phyloP scores from a whole-genome alignment of 2,113 vertebrate species.

The Chloropsis hardwickii region DNA sequence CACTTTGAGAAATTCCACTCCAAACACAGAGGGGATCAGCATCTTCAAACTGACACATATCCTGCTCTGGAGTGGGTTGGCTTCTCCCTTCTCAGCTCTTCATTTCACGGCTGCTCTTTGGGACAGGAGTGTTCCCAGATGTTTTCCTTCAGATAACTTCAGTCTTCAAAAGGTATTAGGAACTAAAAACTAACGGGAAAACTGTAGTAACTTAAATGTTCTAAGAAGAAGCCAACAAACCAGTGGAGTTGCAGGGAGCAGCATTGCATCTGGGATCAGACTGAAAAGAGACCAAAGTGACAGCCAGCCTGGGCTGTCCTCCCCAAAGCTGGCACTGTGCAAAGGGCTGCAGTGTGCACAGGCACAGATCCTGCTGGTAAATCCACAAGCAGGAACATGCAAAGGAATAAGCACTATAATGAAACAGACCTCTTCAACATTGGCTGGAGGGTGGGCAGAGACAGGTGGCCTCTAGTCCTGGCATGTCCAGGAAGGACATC shows the following conservation, averaged over 20 bases:
- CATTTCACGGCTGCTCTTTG: rapidly evolving
- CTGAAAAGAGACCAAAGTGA: not conserved
- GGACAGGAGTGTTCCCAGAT: not conserved
- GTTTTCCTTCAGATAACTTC: not conserved
- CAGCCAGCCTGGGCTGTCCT: not conserved
- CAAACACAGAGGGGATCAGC: not conserved
- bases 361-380: not conserved
- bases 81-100: not conserved
- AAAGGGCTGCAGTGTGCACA: not conserved
- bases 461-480: not conserved
- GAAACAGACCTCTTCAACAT: not conserved
- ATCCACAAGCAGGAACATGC: not conserved
- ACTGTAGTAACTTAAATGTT: not conserved
- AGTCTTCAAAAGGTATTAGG: not conserved
- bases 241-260: not conserved
- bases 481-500: rapidly evolving
- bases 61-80: rapidly evolving
- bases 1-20: not conserved
- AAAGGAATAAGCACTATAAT: not conserved
- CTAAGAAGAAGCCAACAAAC: not conserved
- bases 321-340: not conserved
- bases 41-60: not conserved
- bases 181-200: not conserved
- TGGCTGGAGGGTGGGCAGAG: not conserved
- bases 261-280: rapidly evolving